phyloP scores from a whole-genome alignment of 2,888 invertebrate species.

The Pollenia labialis region DNA sequence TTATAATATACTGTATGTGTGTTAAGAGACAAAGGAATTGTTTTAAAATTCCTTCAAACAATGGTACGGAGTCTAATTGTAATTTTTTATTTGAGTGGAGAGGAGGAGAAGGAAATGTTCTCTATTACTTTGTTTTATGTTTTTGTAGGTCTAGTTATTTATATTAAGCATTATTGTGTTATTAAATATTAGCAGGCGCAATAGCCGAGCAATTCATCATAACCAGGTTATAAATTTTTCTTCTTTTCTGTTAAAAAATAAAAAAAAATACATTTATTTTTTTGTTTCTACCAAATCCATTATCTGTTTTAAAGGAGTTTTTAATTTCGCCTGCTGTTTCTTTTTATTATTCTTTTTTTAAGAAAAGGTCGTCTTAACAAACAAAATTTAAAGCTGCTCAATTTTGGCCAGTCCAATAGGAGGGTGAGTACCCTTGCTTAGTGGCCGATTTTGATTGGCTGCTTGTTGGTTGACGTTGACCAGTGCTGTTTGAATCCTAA shows the following conservation, averaged over 20 bases:
- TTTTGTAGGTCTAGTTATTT: slow-evolving; percentile 57
- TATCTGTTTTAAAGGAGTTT: slow-evolving; percentile 47
- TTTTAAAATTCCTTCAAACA: slow-evolving; percentile 34
- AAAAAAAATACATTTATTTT: background rate
- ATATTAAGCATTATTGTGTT: slow-evolving; percentile 64
- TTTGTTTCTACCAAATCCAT: slow-evolving; percentile 24
- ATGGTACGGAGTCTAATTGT: slow-evolving; percentile 55
- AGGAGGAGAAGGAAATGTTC: slow-evolving; percentile 31
- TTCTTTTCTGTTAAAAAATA: slow-evolving; percentile 38
- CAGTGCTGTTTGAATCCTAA: slow-evolving; percentile 84
- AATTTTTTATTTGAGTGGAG: slow-evolving; percentile 17
- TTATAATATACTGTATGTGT: slow-evolving; percentile 33
- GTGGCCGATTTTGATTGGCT: slow-evolving; percentile 84
- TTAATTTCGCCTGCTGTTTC: slow-evolving; percentile 55
- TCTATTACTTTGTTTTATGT: slow-evolving; percentile 25
- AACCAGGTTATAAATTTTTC: slow-evolving; percentile 30
- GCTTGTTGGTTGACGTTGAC: slow-evolving; percentile 84
- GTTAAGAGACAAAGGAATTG: slow-evolving; percentile 37
- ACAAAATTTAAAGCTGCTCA: slow-evolving; percentile 75
- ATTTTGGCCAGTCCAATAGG: slow-evolving; percentile 84
- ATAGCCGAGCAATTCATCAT: slow-evolving; percentile 56
- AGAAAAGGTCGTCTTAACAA: slow-evolving; percentile 59
- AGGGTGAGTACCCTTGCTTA: slow-evolving; percentile 84
- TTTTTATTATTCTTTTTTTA: slow-evolving; percentile 14
- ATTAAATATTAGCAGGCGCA: slow-evolving; percentile 57